A percentile compares a stretch with the other conserved stretches of the same genome.
Conservation (phyloP, 2,797 vertebrate species). For the Carcharodon carcharias region DNA sequence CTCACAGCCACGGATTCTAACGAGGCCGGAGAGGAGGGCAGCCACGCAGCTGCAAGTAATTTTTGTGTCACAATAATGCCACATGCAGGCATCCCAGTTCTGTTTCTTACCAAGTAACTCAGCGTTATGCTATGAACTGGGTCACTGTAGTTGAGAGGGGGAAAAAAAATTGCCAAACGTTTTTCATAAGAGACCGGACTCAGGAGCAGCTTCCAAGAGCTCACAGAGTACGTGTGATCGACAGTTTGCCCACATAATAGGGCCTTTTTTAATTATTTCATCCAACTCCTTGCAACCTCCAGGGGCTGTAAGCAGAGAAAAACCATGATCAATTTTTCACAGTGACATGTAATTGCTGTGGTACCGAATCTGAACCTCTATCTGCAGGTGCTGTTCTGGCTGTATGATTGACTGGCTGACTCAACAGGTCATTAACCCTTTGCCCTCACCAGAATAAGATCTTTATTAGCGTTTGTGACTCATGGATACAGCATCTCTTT, state of each 20-base stretch:
- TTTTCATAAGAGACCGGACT: not conserved
- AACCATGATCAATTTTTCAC: constrained; percentile 8
- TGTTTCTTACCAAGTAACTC: not conserved
- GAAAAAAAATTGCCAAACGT: not conserved
- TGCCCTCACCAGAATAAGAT: not conserved
- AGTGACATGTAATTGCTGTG: constrained; percentile 16
- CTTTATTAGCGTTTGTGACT: constrained; percentile 3
- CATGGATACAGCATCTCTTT: not conserved
- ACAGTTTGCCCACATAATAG: not conserved
- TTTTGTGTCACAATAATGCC: not conserved
- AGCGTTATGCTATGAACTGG: not conserved
- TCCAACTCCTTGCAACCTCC: not conserved
- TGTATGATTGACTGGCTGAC: not conserved
- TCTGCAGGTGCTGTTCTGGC: constrained; percentile 19
- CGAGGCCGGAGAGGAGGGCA: not conserved
- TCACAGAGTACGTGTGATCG: not conserved
- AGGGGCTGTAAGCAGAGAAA: constrained; percentile 16
- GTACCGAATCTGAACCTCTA: not conserved
- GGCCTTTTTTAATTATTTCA: constrained; percentile 11
- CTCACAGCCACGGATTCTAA: not conserved
- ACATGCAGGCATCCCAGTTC: not conserved
- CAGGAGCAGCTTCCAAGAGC: not conserved
- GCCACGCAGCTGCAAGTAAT: not conserved
- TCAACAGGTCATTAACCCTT: constrained; percentile 29
- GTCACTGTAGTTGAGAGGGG: not conserved